These are phyloP conservation scores for Muricea muricata DNA, from an alignment of 92 coral and sea anemone species.

Conservation along the genomic window DNA sequence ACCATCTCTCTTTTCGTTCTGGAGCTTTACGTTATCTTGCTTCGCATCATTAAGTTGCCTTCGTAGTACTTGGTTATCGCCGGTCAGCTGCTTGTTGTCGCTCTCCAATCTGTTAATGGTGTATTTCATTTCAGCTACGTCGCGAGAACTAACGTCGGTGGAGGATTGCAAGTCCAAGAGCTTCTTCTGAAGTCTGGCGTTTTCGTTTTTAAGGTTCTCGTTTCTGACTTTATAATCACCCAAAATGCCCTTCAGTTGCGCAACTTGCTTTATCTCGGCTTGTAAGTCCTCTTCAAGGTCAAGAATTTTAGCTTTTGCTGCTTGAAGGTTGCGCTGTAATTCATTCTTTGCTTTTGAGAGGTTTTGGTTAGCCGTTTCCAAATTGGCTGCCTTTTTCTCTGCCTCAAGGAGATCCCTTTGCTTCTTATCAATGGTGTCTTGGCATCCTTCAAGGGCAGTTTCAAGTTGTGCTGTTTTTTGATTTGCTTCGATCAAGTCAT, in stretches of 20 bases:
- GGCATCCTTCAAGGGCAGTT: conserved; percentile 71
- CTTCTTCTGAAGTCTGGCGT: conserved; percentile 80
- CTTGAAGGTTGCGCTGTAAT: conserved; percentile 76
- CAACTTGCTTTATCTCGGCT: conserved; percentile 80
- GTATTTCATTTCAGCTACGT: conserved; percentile 73
- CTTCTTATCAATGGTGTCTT: conserved; percentile 67
- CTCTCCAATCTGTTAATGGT: conserved; percentile 74
- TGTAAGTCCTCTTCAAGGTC: conserved; percentile 88
- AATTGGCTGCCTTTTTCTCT: conserved; percentile 80
- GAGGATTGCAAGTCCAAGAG: conserved; percentile 82
- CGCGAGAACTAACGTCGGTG: conserved; percentile 63
- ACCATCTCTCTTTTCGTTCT: conserved; percentile 71
- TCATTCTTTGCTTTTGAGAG: conserved; percentile 79
- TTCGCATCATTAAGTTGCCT: conserved; percentile 70
- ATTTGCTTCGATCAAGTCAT: conserved; percentile 77
- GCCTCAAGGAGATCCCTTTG: conserved; percentile 89
- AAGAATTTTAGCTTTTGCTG: conserved; percentile 69
- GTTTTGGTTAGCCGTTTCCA: conserved; percentile 83
- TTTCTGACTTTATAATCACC: conserved; percentile 86
- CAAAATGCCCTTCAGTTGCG: conserved; percentile 82
- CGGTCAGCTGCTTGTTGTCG: conserved; percentile 71
- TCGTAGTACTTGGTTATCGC: conserved; percentile 73
- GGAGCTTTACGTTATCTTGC: conserved; percentile 74
- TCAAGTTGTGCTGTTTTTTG: conserved; percentile 71
- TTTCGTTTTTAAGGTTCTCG: conserved; percentile 86